Conservation (phyloP, 2,888 invertebrate genomes). For the Punctoribates punctum region DNA sequence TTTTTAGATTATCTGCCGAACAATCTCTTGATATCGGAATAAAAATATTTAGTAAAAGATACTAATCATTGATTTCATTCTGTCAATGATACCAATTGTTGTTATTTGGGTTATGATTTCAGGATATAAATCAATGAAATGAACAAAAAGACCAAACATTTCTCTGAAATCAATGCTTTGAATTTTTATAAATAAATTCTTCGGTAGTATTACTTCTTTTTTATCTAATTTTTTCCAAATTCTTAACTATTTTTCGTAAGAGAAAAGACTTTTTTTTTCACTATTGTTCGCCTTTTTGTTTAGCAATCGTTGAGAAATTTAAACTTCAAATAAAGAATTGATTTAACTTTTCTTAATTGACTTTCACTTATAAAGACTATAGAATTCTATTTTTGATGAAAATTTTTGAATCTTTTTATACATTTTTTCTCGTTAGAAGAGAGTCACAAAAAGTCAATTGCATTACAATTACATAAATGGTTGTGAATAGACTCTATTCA, state of each 20-base stretch:
- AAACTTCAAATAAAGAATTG: background rate
- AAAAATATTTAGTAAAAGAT: background rate
- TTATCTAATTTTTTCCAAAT: no score
- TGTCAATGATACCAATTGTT: background rate
- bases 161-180: background rate
- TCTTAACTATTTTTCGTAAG: background rate
- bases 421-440: background rate
- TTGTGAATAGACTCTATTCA: no score
- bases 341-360: conserved; percentile 17
- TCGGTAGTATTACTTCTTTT: no score
- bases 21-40: no score
- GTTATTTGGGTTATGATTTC: conserved; percentile 7
- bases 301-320: background rate
- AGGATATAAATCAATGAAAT: background rate
- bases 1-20: background rate
- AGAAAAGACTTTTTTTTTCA: background rate
- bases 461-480: background rate
- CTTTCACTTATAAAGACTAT: background rate
- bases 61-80: background rate
- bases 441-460: background rate
- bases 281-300: background rate
- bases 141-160: conserved; percentile 2
- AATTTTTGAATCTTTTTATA: background rate
- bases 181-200: background rate
- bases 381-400: background rate